Conservation (phyloP, 2,797 vertebrate genomes). For the Craterocephalus amniculus region DNA sequence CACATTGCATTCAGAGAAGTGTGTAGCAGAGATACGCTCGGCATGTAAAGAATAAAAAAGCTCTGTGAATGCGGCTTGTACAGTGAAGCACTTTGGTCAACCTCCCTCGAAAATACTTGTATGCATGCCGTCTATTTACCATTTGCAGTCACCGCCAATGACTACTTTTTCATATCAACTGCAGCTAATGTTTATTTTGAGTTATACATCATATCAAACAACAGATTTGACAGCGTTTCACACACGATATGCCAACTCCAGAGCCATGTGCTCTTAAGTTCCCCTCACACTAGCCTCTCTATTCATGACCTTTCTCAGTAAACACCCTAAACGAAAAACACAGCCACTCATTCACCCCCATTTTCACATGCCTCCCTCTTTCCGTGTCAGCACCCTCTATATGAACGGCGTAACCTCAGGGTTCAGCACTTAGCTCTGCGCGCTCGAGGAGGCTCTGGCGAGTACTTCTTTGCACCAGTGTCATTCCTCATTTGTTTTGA, state of each 20-base stretch:
- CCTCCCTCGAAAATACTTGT: background rate
- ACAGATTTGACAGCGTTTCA: conserved; percentile 4
- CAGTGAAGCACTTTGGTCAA: background rate
- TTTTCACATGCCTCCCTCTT: conserved; percentile 50
- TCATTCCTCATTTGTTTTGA: conserved; percentile 90
- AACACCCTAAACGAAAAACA: conserved; percentile 50
- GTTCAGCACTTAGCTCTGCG: conserved; percentile 86
- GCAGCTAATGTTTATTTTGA: background rate
- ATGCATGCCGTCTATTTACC: background rate
- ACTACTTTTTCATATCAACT: background rate
- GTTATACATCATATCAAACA: background rate
- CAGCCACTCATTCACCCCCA: conserved; percentile 48
- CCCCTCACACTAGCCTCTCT: conserved; percentile 46
- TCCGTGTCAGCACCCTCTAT: conserved; percentile 49
- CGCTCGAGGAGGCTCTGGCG: conserved; percentile 81
- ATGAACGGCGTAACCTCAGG: conserved; percentile 80
- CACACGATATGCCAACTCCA: conserved; percentile 19
- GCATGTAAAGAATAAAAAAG: background rate
- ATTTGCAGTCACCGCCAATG: background rate
- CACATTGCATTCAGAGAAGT: background rate
- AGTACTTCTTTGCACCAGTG: conserved; percentile 85
- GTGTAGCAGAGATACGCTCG: background rate
- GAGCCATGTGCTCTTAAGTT: conserved; percentile 36
- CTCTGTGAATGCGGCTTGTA: background rate
- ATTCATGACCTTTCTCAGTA: conserved; percentile 31